Evolutionary conservation across 2,113 vertebrate species (phyloP).

Genomic region (Alces alces): DNA sequence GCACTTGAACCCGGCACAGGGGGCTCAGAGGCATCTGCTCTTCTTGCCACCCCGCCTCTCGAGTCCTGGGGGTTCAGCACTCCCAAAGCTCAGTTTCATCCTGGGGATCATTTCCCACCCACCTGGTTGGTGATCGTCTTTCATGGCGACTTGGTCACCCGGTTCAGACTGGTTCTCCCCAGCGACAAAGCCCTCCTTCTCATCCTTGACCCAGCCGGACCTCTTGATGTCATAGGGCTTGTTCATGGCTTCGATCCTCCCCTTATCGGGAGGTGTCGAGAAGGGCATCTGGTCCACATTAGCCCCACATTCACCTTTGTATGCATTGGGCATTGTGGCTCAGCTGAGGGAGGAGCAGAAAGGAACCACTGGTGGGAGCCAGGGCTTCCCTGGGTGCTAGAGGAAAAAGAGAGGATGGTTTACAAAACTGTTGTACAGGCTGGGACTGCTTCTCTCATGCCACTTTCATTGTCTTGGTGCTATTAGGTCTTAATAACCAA

Average conservation of each 20-base stretch:
- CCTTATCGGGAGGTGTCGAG: conserved; percentile 51
- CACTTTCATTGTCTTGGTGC: not conserved
- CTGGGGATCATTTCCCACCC: not conserved
- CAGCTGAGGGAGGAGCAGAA: not conserved
- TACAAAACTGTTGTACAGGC: not conserved
- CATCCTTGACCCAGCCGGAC: conserved; percentile 57
- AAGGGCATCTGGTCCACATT: conserved; percentile 52
- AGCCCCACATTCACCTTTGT: conserved; percentile 47
- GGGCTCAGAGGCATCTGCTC: not conserved
- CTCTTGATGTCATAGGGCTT: conserved; percentile 65
- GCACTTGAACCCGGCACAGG: not conserved
- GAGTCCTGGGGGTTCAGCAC: not conserved
- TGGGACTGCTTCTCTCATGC: not conserved
- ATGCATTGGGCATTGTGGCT: conserved; percentile 26
- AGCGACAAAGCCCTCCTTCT: conserved; percentile 55
- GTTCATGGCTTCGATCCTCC: conserved; percentile 45
- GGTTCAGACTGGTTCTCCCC: conserved; percentile 67
- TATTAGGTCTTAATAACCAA: not conserved
- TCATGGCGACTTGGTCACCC: conserved; percentile 47
- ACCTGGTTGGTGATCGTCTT: conserved; percentile 52
- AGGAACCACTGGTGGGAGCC: not conserved
- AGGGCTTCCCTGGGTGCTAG: not conserved
- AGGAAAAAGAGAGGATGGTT: not conserved
- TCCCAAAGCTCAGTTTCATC: not conserved
- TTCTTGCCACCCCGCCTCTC: not conserved